Evolutionary conservation across 2,113 vertebrate genomes (phyloP).

Genomic region (Zeus faber): DNA sequence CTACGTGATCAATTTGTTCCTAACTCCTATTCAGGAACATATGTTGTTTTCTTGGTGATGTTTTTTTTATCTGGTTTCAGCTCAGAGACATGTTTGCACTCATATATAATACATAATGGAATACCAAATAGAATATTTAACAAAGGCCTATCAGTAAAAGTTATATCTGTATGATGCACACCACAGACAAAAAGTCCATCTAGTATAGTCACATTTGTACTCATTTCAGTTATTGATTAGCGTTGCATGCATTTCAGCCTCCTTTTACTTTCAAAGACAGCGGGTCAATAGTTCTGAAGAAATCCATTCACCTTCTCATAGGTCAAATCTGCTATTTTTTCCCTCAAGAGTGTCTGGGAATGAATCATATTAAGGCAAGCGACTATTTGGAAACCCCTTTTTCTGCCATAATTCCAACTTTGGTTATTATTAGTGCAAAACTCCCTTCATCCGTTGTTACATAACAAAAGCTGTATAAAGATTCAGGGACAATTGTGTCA

Average conservation of each 20-base stretch:
- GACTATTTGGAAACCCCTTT: constrained; percentile 5
- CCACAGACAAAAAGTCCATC: too few species aligned
- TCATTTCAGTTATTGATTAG: constrained; percentile 51
- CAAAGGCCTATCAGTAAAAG: too few species aligned
- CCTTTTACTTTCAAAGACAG: constrained; percentile 58
- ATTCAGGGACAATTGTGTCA: constrained; percentile 12
- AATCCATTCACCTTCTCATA: constrained; percentile 65
- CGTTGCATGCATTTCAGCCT: constrained; percentile 33
- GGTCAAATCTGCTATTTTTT: constrained; percentile 49
- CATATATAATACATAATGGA: too few species aligned
- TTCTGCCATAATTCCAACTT: background rate
- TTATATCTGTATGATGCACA: too few species aligned
- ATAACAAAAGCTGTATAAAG: constrained; percentile 5
- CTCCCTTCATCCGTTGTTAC: background rate
- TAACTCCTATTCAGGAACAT: too few species aligned
- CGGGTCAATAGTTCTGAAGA: constrained; percentile 58
- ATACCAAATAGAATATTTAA: too few species aligned
- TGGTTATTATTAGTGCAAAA: background rate
- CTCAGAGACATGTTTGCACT: too few species aligned
- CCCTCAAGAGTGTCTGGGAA: constrained; percentile 51
- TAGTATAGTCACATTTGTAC: constrained; percentile 35
- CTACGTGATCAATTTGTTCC: too few species aligned
- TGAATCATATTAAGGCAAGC: constrained; percentile 44
- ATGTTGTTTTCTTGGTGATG: too few species aligned
- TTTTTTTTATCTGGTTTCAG: too few species aligned